Evolutionary conservation across 2,113 vertebrate genomes (phyloP).

Genomic region (Cavia porcellus): DNA sequence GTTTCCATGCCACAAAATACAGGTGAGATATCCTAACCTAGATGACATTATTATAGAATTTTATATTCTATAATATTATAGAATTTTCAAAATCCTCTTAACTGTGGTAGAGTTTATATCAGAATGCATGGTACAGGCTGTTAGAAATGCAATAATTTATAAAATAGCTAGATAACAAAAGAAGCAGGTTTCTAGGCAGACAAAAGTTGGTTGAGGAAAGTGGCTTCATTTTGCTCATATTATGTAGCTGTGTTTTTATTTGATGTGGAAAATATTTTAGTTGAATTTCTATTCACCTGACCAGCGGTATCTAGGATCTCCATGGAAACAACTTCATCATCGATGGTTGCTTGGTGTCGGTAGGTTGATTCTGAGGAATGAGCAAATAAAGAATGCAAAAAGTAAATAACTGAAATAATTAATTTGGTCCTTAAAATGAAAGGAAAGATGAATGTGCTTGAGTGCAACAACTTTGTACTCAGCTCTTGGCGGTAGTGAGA

Average conservation of each 20-base stretch:
- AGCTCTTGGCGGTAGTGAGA: neutral
- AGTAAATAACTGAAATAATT: conserved; percentile 16
- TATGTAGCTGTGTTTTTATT: conserved; percentile 5
- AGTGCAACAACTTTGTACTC: neutral
- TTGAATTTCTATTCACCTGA: conserved; percentile 90
- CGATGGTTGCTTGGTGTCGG: conserved; percentile 97
- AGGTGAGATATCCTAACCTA: neutral
- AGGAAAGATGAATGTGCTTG: neutral
- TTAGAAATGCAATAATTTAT: neutral
- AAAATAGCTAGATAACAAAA: neutral
- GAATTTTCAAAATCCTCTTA: neutral
- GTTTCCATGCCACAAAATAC: neutral
- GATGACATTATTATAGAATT: neutral
- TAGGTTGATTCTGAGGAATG: conserved; percentile 95
- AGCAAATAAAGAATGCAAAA: conserved; percentile 68
- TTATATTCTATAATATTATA: neutral
- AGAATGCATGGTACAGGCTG: neutral
- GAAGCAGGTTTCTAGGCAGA: neutral
- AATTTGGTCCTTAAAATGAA: neutral
- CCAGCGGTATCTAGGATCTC: conserved; percentile 99
- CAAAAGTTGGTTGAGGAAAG: neutral
- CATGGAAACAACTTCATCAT: conserved; percentile 98
- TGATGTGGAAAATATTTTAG: conserved; percentile 46
- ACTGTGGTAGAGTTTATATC: neutral
- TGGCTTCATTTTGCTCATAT: conserved; percentile 15